Conservation (phyloP, 2,888 invertebrate genomes). For the Dasypolia templi region DNA sequence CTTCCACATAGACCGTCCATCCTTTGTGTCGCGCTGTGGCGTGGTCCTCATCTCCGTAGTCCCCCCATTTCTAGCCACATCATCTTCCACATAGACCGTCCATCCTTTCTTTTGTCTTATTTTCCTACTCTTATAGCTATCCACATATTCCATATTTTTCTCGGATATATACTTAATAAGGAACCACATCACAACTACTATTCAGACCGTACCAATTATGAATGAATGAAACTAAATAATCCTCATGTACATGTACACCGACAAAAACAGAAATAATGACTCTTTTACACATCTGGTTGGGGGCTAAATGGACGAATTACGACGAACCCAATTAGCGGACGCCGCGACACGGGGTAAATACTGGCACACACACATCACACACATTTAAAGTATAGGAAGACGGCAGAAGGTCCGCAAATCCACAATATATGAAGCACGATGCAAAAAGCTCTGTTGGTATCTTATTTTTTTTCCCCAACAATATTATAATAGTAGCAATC, state of each 20-base stretch:
- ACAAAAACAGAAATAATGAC: conserved; percentile 39
- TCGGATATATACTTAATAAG: too few relatives aligned
- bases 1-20: too few relatives aligned
- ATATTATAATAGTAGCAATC: too few relatives aligned
- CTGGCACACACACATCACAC: conserved; percentile 1
- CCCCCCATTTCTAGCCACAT: too few relatives aligned
- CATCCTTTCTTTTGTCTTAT: too few relatives aligned
- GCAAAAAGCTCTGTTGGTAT: background rate
- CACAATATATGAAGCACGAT: background rate
- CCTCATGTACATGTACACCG: background rate
- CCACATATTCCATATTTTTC: too few relatives aligned
- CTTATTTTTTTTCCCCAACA: background rate
- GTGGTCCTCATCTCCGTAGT: too few relatives aligned
- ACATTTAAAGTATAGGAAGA: background rate
- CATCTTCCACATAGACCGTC: too few relatives aligned
- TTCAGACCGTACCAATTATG: background rate
- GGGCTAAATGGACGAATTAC: conserved; percentile 9
- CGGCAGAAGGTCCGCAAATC: conserved; percentile 14
- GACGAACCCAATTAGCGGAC: conserved; percentile 43
- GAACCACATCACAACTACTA: too few relatives aligned
- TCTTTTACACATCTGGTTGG: conserved; percentile 23
- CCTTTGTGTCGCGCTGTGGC: too few relatives aligned
- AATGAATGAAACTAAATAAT: background rate
- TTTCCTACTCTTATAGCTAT: too few relatives aligned
- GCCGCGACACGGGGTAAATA: conserved; percentile 35